Percentiles rank a stretch among this genome's conserved stretches.
Conservation (phyloP, 2,888 invertebrate species). For the Eupithecia subfuscata region DNA sequence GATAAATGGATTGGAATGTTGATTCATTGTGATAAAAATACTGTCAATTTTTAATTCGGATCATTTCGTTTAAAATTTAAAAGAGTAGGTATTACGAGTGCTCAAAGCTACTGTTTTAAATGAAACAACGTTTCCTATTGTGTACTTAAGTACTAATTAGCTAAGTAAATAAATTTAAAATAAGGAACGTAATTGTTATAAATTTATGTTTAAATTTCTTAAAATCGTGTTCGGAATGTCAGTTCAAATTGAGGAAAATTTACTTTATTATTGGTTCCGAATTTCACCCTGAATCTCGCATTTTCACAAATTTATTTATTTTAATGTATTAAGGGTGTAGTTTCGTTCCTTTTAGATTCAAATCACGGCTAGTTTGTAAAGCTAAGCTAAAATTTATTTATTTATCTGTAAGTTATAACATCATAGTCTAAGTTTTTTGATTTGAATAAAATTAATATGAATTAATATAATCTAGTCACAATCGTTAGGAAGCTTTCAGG, state of each 20-base stretch:
- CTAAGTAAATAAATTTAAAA: background rate
- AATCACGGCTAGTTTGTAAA: conserved; percentile 33
- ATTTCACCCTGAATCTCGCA: conserved; percentile 28
- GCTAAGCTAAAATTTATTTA: conserved; percentile 48
- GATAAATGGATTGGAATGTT: background rate
- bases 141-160: conserved; percentile 43
- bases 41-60: background rate
- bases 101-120: conserved; percentile 45
- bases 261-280: background rate
- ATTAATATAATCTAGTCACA: conserved; percentile 62
- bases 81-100: conserved; percentile 31
- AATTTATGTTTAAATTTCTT: background rate
- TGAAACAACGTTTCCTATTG: conserved; percentile 33
- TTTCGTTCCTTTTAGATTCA: conserved; percentile 24
- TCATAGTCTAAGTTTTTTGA: conserved; percentile 53
- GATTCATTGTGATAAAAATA: conserved; percentile 12
- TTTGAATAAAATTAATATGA: conserved; percentile 69
- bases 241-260: background rate
- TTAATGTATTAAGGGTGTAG: conserved; percentile 13
- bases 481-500: conserved; percentile 82
- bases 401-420: conserved; percentile 34
- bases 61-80: conserved; percentile 2
- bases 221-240: background rate
- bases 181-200: conserved; percentile 6
- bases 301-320: conserved; percentile 17